Percentiles rank a stretch among this genome's conserved stretches.
Conservation (phyloP, 2,888 invertebrate genomes). For the Harmothoe impar region DNA sequence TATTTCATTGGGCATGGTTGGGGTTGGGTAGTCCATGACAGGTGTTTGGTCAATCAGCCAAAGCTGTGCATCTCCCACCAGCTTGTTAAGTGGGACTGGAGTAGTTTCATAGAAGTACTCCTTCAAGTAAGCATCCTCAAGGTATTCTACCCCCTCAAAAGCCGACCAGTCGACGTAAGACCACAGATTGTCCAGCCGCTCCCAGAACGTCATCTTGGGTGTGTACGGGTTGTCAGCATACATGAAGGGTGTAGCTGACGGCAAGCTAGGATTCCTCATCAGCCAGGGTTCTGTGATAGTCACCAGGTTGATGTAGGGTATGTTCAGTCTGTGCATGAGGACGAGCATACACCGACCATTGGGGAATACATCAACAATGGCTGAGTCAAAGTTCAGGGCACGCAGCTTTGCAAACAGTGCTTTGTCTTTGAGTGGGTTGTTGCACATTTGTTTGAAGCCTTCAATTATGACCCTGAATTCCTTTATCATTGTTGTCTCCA, state of each 20-base stretch:
- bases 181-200: conserved; percentile 65
- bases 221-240: conserved; percentile 15
- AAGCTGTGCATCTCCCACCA: conserved; percentile 59
- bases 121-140: conserved; percentile 64
- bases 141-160: conserved; percentile 51
- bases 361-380: conserved; percentile 66
- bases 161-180: conserved; percentile 64
- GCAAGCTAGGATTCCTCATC: conserved; percentile 64
- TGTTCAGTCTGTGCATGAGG: conserved; percentile 62
- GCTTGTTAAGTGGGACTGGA: conserved; percentile 22
- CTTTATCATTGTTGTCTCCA: neutral
- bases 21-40: conserved; percentile 67
- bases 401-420: conserved; percentile 21
- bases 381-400: conserved; percentile 64
- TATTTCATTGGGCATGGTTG: conserved; percentile 68
- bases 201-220: conserved; percentile 67
- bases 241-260: conserved; percentile 66
- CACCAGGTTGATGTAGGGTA: conserved; percentile 66
- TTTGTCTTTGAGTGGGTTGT: conserved; percentile 65
- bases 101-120: conserved; percentile 65
- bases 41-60: conserved; percentile 68
- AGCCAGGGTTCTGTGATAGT: conserved; percentile 69
- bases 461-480: conserved; percentile 51
- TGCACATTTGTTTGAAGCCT: conserved; percentile 65
- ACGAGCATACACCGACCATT: conserved; percentile 63